A percentile compares a stretch with the other conserved stretches of the same genome.
These are phyloP conservation scores for Diarsia dahlii DNA, from an alignment of 2,888 invertebrate species.

Conservation along the genomic window DNA sequence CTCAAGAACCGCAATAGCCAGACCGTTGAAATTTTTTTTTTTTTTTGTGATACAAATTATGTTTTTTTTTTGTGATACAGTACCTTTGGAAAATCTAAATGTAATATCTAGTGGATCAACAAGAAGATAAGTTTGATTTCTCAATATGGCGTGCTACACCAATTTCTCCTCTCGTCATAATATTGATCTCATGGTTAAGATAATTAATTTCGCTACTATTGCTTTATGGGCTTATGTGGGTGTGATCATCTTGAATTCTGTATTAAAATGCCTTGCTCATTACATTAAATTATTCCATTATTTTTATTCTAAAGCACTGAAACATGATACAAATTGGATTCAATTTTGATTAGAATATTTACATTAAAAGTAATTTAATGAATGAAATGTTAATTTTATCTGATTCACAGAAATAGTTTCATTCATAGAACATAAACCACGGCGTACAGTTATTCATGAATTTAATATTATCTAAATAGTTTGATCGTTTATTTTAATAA, in stretches of 20 bases:
- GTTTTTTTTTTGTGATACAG: neutral
- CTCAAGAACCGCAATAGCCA: too few relatives aligned
- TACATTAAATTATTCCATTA: slow-evolving; percentile 5
- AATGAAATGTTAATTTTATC: slow-evolving; percentile 18
- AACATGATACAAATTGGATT: neutral
- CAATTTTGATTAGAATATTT: neutral
- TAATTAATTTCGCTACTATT: neutral
- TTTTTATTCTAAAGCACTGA: neutral
- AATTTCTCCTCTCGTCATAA: neutral
- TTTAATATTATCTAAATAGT: slow-evolving; percentile 2
- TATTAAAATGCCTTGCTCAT: neutral
- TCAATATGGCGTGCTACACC: neutral
- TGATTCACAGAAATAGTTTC: slow-evolving; percentile 10
- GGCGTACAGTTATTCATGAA: slow-evolving; percentile 1
- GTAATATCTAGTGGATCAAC: neutral
- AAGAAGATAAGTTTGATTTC: neutral
- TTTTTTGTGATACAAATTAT: neutral
- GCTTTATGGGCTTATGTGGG: neutral
- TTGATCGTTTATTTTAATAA: slow-evolving; percentile 11
- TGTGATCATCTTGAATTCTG: neutral
- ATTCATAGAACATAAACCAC: slow-evolving; percentile 6
- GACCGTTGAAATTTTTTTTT: neutral
- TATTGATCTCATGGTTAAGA: neutral
- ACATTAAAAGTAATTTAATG: neutral
- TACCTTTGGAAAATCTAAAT: neutral